Percentiles rank a stretch among this genome's conserved stretches.
phyloP scores from a whole-genome alignment of 1,140 invertebrate genomes.

The Pemphigus obesinymphae region DNA sequence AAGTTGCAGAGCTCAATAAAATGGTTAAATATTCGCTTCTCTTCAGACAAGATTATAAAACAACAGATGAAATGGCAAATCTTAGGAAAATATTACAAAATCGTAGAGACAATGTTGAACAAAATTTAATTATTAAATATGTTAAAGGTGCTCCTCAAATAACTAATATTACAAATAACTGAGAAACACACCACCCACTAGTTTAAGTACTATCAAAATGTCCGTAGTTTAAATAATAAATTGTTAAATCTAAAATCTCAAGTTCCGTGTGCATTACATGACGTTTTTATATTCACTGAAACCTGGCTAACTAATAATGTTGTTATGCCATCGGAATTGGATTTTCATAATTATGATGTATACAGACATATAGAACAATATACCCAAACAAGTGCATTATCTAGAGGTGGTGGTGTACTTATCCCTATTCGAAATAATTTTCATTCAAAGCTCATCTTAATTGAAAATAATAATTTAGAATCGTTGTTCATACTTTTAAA shows the following conservation, averaged over 20 bases:
- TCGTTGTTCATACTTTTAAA: not conserved
- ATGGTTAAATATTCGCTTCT: not conserved
- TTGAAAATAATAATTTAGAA: no score
- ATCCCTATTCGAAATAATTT: no score
- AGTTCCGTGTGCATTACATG: not conserved
- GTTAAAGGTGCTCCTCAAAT: not conserved
- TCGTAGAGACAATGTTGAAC: not conserved
- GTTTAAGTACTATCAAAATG: not conserved
- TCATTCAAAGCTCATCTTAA: no score
- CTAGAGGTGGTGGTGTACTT: no score
- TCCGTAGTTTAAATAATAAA: no score
- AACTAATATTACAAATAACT: not conserved
- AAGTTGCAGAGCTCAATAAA: not conserved
- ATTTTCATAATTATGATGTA: no score
- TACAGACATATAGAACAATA: no score
- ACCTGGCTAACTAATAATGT: not conserved
- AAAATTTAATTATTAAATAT: not conserved
- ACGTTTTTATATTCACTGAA: not conserved
- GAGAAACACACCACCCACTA: not conserved
- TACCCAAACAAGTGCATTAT: no score
- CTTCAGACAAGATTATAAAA: not conserved
- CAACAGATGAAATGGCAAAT: not conserved
- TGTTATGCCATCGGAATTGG: not conserved
- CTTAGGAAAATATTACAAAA: not conserved
- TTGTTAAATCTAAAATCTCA: not conserved